Conservation (phyloP, 2,797 vertebrate genomes). For the Hafferia zeledoni region DNA sequence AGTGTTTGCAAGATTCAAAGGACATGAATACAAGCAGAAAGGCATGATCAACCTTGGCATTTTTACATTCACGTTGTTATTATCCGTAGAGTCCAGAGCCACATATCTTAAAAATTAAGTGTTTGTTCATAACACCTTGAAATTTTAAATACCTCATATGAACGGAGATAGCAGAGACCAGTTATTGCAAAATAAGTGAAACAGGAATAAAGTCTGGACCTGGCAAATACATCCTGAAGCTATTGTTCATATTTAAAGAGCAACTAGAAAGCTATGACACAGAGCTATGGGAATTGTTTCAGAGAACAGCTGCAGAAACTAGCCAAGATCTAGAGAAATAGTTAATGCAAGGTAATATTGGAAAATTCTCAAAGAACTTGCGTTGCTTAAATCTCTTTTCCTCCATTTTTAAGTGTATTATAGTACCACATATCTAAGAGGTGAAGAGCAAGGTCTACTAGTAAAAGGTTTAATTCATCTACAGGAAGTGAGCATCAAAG, state of each 20-base stretch:
- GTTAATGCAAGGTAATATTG: rapidly evolving
- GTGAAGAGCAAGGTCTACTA: background rate
- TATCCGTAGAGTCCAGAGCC: background rate
- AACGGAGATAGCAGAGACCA: background rate
- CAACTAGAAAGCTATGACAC: background rate
- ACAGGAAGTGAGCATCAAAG: background rate
- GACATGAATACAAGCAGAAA: background rate
- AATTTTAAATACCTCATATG: background rate
- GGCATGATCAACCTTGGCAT: background rate
- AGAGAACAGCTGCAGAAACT: background rate
- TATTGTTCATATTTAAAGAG: background rate
- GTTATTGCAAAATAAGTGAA: background rate
- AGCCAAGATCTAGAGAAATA: background rate
- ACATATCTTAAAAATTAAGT: background rate
- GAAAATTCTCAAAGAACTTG: background rate
- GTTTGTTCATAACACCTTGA: background rate
- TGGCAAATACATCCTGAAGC: background rate
- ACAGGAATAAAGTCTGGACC: background rate
- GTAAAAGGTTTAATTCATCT: background rate
- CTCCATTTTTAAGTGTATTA: rapidly evolving
- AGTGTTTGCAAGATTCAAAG: background rate
- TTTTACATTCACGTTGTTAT: background rate
- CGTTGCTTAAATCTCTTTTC: background rate
- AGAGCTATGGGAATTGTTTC: background rate
- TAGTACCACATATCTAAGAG: background rate